Conservation (phyloP, 2,888 invertebrate genomes). For the Eristalis pertinax region DNA sequence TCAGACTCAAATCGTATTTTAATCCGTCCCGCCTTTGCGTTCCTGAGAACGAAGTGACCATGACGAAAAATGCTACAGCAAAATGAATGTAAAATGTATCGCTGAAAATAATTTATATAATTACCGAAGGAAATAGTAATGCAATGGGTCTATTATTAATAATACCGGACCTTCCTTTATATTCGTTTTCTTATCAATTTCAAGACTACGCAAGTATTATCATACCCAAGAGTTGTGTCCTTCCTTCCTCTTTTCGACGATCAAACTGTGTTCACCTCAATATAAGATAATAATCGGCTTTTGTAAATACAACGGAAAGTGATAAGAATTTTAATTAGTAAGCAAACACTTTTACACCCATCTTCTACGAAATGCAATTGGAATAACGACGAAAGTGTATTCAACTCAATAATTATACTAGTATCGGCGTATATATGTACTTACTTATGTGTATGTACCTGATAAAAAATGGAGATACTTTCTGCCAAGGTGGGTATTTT, state of each 20-base stretch:
- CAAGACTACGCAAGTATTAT: conserved; percentile 30
- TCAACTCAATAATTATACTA: neutral
- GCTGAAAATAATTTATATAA: neutral
- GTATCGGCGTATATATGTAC: neutral
- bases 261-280: conserved; percentile 33
- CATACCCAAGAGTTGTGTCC: conserved; percentile 41
- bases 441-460: neutral
- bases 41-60: no score
- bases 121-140: conserved; percentile 43
- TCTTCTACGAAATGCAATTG: conserved; percentile 61
- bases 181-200: conserved; percentile 58
- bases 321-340: conserved; percentile 68
- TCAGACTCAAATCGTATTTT: no score
- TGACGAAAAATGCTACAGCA: no score
- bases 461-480: neutral
- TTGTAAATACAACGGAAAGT: conserved; percentile 45
- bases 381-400: neutral
- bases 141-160: conserved; percentile 27
- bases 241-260: conserved; percentile 48
- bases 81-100: no score
- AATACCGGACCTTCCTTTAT: conserved; percentile 25
- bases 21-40: no score
- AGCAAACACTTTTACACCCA: conserved; percentile 67
- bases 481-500: conserved; percentile 50
- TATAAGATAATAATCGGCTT: conserved; percentile 54